A percentile compares a stretch with the other conserved stretches of the same genome.
Evolutionary conservation across 2,113 vertebrate genomes (phyloP).

Genomic region (Mesembrinibis cayennensis): DNA sequence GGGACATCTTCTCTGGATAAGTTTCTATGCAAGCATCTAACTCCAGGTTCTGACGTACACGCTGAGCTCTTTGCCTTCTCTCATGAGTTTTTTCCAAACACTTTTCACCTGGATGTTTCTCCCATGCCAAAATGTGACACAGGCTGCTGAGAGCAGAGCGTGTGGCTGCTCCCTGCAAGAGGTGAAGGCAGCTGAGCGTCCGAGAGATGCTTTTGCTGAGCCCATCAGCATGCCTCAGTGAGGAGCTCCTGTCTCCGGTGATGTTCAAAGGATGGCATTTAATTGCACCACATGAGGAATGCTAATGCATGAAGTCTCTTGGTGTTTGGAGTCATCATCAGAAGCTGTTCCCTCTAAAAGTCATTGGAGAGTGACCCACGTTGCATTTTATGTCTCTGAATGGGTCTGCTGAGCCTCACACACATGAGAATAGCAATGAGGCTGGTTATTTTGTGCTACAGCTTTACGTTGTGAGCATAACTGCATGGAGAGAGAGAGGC

Average conservation of each 20-base stretch:
- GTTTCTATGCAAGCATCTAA: background rate
- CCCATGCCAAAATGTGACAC: background rate
- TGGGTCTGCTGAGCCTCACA: background rate
- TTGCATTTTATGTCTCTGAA: background rate
- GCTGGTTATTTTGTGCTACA: background rate
- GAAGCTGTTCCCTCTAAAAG: background rate
- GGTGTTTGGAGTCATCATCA: background rate
- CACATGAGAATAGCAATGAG: background rate
- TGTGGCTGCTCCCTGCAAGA: background rate
- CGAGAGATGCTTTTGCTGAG: background rate
- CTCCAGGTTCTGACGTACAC: background rate
- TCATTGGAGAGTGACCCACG: background rate
- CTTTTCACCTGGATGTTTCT: background rate
- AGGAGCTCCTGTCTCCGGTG: background rate
- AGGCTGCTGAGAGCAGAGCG: rapidly evolving
- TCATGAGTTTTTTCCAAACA: background rate
- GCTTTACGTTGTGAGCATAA: background rate
- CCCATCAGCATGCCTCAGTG: background rate
- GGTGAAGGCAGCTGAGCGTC: background rate
- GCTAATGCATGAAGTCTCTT: background rate
- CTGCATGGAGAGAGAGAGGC: background rate
- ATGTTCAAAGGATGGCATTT: background rate
- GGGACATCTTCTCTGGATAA: background rate
- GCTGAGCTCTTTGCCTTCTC: background rate
- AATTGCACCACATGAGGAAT: background rate